phyloP scores from a whole-genome alignment of 2,888 invertebrate genomes.

The Callyntrura sp. region DNA sequence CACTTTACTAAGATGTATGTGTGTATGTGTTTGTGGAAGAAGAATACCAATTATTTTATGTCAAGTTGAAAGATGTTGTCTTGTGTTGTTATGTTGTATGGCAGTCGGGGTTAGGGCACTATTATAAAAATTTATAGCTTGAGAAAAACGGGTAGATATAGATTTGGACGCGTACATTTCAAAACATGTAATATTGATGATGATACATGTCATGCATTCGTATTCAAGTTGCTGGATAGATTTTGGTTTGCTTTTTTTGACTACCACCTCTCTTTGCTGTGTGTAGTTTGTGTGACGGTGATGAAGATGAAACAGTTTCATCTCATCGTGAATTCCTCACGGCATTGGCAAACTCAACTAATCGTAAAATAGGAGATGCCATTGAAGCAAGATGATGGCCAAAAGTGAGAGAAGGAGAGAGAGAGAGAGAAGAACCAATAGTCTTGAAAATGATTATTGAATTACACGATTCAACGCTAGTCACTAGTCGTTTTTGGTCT shows the following conservation, averaged over 20 bases:
- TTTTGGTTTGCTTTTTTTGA: background rate
- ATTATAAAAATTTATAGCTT: background rate
- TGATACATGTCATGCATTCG: too few species aligned
- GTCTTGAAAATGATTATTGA: slow-evolving; percentile 45
- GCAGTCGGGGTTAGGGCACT: slow-evolving; percentile 1
- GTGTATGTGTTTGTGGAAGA: slow-evolving; percentile 30
- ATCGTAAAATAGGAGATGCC: slow-evolving; percentile 53
- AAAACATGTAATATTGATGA: background rate
- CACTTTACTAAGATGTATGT: too few species aligned
- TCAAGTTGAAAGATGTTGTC: slow-evolving; percentile 43
- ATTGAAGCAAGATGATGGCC: slow-evolving; percentile 25
- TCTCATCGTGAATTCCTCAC: slow-evolving; percentile 34
- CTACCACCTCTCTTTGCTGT: too few species aligned
- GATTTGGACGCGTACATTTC: background rate
- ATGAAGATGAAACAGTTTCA: slow-evolving; percentile 15
- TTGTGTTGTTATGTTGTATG: slow-evolving; percentile 4
- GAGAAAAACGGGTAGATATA: slow-evolving; percentile 18
- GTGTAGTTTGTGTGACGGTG: background rate
- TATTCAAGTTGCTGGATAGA: slow-evolving; percentile 45
- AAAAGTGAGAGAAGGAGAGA: too few species aligned
- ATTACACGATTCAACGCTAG: slow-evolving; percentile 26
- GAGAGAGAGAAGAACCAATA: background rate
- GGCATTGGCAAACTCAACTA: slow-evolving; percentile 36
- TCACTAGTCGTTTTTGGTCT: slow-evolving; percentile 20
- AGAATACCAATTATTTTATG: slow-evolving; percentile 68